Evolutionary conservation across 2,888 invertebrate genomes (phyloP).

Genomic region (Altica lythri): DNA sequence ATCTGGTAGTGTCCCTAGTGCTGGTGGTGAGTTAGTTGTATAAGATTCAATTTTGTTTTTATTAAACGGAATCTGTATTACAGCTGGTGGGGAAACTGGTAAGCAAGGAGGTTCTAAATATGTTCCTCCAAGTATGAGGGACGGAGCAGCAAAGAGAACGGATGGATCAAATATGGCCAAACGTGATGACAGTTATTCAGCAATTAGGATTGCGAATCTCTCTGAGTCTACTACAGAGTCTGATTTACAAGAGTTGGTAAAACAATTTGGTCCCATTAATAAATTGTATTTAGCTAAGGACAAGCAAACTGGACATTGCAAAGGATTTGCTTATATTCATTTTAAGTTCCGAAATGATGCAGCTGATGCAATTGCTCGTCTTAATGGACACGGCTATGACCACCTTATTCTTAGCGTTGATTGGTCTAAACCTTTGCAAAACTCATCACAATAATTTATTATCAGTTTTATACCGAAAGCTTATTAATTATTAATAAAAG

Average conservation of each 20-base stretch:
- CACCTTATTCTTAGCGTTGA: slow-evolving; percentile 97
- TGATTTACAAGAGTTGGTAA: slow-evolving; percentile 94
- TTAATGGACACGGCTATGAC: slow-evolving; percentile 95
- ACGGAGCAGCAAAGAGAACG: slow-evolving; percentile 73
- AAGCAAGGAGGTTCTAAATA: slow-evolving; percentile 69
- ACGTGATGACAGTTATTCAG: slow-evolving; percentile 78
- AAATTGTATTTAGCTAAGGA: slow-evolving; percentile 97
- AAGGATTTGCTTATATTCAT: slow-evolving; percentile 98
- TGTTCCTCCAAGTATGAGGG: slow-evolving; percentile 87
- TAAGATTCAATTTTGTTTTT: too few species aligned
- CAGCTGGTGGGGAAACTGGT: slow-evolving; percentile 41
- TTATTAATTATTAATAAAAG: too few species aligned
- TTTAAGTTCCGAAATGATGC: slow-evolving; percentile 92
- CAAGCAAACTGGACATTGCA: slow-evolving; percentile 81
- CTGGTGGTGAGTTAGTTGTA: slow-evolving; percentile 28
- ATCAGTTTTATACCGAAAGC: too few species aligned
- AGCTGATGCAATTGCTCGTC: slow-evolving; percentile 83
- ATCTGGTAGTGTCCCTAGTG: slow-evolving; percentile 51
- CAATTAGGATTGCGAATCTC: slow-evolving; percentile 95
- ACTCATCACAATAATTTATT: slow-evolving; percentile 28
- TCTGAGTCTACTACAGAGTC: slow-evolving; percentile 94
- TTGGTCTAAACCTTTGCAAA: slow-evolving; percentile 83
- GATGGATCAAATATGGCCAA: slow-evolving; percentile 69
- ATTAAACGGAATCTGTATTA: slow-evolving; percentile 21
- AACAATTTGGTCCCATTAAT: slow-evolving; percentile 89